These are phyloP conservation scores for Thymallus thymallus DNA, from an alignment of 2,113 vertebrate species.

Conservation along the genomic window DNA sequence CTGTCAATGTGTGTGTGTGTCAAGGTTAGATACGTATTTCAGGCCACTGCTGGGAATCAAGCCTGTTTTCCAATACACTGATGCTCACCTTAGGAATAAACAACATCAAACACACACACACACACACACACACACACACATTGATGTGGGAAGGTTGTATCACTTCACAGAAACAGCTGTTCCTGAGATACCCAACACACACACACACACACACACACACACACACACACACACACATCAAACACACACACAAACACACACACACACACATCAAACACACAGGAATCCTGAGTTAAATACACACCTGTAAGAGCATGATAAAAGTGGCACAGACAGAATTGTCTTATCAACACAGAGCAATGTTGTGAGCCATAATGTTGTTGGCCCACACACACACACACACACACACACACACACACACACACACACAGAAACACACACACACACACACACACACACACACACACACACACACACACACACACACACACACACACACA, in stretches of 20 bases:
- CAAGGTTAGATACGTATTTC: slow-evolving; percentile 53
- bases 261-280: background rate
- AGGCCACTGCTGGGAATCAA: slow-evolving; percentile 6
- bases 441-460: too few species aligned
- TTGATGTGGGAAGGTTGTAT: too few species aligned
- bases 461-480: too few species aligned
- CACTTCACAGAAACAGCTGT: background rate
- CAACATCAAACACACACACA: background rate
- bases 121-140: slow-evolving; percentile 3
- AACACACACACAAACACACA: too few species aligned
- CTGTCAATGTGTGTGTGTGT: slow-evolving; percentile 31
- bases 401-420: too few species aligned
- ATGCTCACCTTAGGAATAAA: background rate
- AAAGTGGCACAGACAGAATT: background rate
- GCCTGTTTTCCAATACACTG: background rate
- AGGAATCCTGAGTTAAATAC: background rate
- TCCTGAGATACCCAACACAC: background rate
- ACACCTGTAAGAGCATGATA: background rate
- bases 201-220: too few species aligned
- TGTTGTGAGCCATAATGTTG: background rate
- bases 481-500: too few species aligned
- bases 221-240: too few species aligned
- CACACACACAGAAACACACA: too few species aligned
- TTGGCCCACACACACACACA: background rate
- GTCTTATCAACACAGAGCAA: background rate